Conservation (phyloP, 2,113 vertebrate species). For the Pipa parva region DNA sequence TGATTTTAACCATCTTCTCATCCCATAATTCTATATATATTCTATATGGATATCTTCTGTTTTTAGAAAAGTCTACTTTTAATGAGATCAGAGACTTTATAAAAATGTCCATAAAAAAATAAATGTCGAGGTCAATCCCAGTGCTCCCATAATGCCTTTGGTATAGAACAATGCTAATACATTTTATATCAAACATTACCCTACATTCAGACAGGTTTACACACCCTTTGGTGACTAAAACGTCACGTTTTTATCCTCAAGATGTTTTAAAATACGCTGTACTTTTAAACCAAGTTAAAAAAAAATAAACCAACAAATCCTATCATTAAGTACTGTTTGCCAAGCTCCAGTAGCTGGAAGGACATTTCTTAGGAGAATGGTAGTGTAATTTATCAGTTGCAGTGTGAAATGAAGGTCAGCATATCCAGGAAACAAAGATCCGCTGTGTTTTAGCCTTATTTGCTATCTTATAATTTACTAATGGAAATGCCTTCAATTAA, state of each 20-base stretch:
- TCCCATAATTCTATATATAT: no score
- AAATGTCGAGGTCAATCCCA: neutral
- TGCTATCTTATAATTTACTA: slow-evolving; percentile 7
- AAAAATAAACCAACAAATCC: neutral
- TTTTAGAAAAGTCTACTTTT: no score
- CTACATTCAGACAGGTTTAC: no score
- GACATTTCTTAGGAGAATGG: neutral
- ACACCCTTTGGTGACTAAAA: no score
- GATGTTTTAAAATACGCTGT: no score
- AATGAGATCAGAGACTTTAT: no score
- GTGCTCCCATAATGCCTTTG: neutral
- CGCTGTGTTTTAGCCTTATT: slow-evolving; percentile 9
- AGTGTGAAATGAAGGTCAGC: slow-evolving; percentile 22
- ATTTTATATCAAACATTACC: no score
- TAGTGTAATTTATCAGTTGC: slow-evolving; percentile 27
- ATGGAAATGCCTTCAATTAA: slow-evolving; percentile 13
- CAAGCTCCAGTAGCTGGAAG: slow-evolving; percentile 5
- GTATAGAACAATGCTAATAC: neutral
- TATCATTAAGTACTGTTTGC: neutral
- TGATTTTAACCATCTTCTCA: no score
- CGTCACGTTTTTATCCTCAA: no score
- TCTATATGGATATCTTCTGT: no score
- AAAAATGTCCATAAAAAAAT: no score
- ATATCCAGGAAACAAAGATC: slow-evolving; percentile 3
- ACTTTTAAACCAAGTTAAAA: neutral